Evolutionary conservation across 2,888 invertebrate genomes (phyloP), one percentile per base, ranked within the genome.

Genomic region (Eilema sororculum): DNA sequence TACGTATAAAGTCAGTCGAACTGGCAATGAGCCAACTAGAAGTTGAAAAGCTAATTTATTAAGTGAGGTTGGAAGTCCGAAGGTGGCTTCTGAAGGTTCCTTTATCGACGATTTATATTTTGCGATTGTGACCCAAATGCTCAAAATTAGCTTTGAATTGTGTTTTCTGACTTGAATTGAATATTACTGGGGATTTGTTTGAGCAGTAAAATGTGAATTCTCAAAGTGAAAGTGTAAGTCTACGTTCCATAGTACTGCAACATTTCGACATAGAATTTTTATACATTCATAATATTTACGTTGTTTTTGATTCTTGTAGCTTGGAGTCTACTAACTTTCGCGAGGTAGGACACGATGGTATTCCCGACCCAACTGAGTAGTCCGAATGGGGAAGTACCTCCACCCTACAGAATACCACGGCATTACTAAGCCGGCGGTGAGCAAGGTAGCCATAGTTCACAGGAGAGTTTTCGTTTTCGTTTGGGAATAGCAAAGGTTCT

Each of bases 1-100:
- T 72, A 72, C 72, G 33, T 72, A 58, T 65, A 78, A 59, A 75
- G 70, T 71, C 69, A n/a, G 41, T 65, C 10, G 33, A 10, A 20
- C 67, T 80, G 77, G 80, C 75, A 68, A 25, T 62, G 62, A 63
- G 72, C 80, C 78, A 80, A 62, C n/a, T 28, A 63, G 46, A 59
- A 69, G 63, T 72, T 69, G 37, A 70, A 74, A 76, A 72, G 62
- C 63, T 72, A 69, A 69, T 72, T 72, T 67, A 72, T 72, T 72
- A 69, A 66, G 72, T 72, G 68, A 30, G 61, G 6, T 56, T 59
- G 37, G 65, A 56, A 67, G 64, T 65, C 57, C 52, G 52, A 33
- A 65, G 68, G 65, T 65, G 33, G 41, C 24, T 62, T n/a, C 33
- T 58, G 28, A 68, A 68, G 33, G 25, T 24, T 72, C 22, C 52